Evolutionary conservation across 2,113 vertebrate genomes (phyloP), one percentile per base, ranked within the genome.

Genomic region (Sebastes schlegelii): DNA sequence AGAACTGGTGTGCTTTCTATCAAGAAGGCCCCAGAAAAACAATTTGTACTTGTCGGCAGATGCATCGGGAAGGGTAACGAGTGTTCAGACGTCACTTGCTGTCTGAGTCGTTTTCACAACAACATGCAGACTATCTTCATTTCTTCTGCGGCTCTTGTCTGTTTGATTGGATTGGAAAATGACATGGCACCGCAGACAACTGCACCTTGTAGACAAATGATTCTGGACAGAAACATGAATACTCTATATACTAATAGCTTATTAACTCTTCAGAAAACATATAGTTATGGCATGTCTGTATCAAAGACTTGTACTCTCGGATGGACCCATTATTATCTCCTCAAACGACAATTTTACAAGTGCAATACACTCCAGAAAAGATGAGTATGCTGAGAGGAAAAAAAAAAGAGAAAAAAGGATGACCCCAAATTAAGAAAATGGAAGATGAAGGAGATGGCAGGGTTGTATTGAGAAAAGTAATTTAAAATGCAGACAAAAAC

Each of bases 21-120:
- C 34, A 34, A 11, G 43, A 13, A 62, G 42, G 49, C 42, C 55
- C 55, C 55, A 68, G 77, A 68, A 65, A 79, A 82, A 84, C 72
- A 72, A 62, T 82, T 87, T 83, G 60, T 57, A 57, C 70, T 58
- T 48, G 74, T 64, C 65, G 54, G 26, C 26, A 48, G 54, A 66
- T 64, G 61, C 17, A 73, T 68, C 62, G 67, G 61, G 55, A 78
- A 75, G 45, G 43, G 17, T 58, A 77, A 82, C 11, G 42, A 78
- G 75, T 52, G 66, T 73, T 83, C 55, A 74, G 66, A 45, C 14
- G 23, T 49, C 65, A 21, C 75, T 46, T 55, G 8, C 60, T 45
- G 51, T 77, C 11, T 58, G 58, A 82, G 48, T 10, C 14, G 0
- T 64, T 82, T 77, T 66, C 64, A 16, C 61, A 73, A 71, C 45